phyloP scores from a whole-genome alignment of 2,113 vertebrate species.

The Calidris pygmaea region DNA sequence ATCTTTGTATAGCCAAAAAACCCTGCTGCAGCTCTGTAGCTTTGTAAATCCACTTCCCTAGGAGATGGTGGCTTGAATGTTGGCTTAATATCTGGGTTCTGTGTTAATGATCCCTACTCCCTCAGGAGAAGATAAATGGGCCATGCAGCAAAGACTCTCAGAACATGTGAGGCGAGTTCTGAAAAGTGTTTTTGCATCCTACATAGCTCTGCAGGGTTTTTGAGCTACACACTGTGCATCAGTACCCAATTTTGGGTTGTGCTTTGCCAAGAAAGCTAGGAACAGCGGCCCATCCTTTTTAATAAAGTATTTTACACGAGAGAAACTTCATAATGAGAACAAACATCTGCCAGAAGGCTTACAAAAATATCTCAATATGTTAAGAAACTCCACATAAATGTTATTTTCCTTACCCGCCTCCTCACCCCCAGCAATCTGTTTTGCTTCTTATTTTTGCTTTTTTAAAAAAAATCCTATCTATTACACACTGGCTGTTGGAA shows the following conservation, averaged over 20 bases:
- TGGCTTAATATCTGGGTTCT: background rate
- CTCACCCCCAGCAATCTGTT: background rate
- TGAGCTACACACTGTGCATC: background rate
- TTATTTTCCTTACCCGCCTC: background rate
- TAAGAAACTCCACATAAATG: background rate
- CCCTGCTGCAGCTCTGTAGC: background rate
- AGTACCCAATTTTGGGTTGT: background rate
- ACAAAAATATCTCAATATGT: background rate
- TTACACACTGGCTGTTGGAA: background rate
- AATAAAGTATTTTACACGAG: background rate
- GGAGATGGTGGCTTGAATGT: background rate
- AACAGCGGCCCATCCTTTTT: background rate
- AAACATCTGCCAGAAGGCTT: background rate
- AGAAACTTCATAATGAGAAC: background rate
- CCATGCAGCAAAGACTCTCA: background rate
- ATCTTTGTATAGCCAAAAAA: background rate
- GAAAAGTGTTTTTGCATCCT: background rate
- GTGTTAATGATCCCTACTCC: background rate
- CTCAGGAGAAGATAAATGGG: background rate
- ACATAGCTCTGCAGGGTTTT: background rate
- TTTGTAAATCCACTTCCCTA: background rate
- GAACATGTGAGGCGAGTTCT: background rate
- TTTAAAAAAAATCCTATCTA: background rate
- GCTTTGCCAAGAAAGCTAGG: background rate
- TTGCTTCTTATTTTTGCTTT: background rate